Conservation (phyloP, 2,888 invertebrate genomes). For the Meganola albula region DNA sequence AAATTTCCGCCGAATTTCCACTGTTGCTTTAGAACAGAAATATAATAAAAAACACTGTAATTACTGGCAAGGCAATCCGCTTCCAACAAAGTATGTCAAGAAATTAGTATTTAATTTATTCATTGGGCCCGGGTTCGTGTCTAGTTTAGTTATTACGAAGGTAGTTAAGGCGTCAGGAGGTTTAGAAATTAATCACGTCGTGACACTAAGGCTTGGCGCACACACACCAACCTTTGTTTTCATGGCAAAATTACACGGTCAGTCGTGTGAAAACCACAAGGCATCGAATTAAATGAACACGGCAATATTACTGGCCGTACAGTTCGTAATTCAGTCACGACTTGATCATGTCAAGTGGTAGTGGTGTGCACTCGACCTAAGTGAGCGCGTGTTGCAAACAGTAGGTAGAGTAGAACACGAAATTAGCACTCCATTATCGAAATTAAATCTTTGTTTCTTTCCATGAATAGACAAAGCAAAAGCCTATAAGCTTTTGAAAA, state of each 20-base stretch:
- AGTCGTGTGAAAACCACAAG: conserved; percentile 23
- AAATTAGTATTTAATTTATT: conserved; percentile 73
- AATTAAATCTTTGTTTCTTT: conserved; percentile 35
- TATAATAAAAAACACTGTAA: conserved; percentile 51
- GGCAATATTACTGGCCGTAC: conserved; percentile 17
- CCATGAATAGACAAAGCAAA: conserved; percentile 16
- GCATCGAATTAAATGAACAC: conserved; percentile 9
- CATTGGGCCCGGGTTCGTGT: conserved; percentile 61
- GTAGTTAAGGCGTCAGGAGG: conserved; percentile 46
- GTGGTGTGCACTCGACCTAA: conserved; percentile 22
- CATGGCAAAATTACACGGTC: conserved; percentile 24
- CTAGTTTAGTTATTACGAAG: conserved; percentile 57
- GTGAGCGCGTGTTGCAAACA: conserved; percentile 24
- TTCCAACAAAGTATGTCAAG: conserved; percentile 68
- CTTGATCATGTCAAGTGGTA: conserved; percentile 20
- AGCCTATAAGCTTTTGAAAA: background rate
- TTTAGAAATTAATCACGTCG: conserved; percentile 51
- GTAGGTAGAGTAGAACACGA: conserved; percentile 22
- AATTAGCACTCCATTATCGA: conserved; percentile 37
- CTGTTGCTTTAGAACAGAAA: conserved; percentile 31
- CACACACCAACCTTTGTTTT: conserved; percentile 20
- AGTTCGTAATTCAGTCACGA: conserved; percentile 27
- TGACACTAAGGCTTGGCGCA: conserved; percentile 30
- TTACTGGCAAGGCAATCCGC: conserved; percentile 67
- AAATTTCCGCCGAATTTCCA: conserved; percentile 22